Percentiles rank a stretch among this genome's conserved stretches.
These are phyloP conservation scores for Drosophila burlai DNA, from an alignment of 1,140 invertebrate genomes.

Conservation along the genomic window DNA sequence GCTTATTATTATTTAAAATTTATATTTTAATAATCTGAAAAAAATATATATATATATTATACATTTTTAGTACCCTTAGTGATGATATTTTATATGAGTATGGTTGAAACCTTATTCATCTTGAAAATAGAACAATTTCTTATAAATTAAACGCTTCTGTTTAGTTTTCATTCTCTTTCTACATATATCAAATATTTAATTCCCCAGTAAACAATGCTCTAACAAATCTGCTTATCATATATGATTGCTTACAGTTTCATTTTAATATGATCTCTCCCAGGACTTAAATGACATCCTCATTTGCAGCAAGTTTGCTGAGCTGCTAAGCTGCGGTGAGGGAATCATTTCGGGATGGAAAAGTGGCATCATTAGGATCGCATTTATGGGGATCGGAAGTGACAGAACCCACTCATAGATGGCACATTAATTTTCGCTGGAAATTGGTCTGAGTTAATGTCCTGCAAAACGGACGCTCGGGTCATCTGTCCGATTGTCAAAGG, in stretches of 20 bases:
- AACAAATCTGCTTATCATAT: neutral
- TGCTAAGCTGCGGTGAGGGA: neutral
- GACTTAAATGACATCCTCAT: neutral
- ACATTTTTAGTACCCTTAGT: too few species aligned
- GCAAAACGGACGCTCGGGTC: slow-evolving; percentile 44
- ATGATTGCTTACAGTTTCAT: too few species aligned
- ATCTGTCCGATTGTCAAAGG: slow-evolving; percentile 57
- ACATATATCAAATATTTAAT: too few species aligned
- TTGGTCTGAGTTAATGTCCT: slow-evolving; percentile 50
- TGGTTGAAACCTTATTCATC: too few species aligned
- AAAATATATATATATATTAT: too few species aligned
- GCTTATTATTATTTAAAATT: neutral
- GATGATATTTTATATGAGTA: too few species aligned
- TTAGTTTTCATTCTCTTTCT: too few species aligned
- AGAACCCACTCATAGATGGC: slow-evolving; percentile 53
- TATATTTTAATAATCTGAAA: too few species aligned
- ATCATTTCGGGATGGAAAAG: slow-evolving; percentile 7
- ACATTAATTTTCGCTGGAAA: slow-evolving; percentile 63
- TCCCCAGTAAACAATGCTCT: neutral
- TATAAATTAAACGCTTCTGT: too few species aligned
- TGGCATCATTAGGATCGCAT: slow-evolving; percentile 59
- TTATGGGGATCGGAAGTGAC: slow-evolving; percentile 52
- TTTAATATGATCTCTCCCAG: neutral
- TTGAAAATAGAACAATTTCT: too few species aligned
- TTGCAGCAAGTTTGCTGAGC: neutral